phyloP scores from a whole-genome alignment of 2,888 invertebrate genomes.

The Bruchidius siliquastri region DNA sequence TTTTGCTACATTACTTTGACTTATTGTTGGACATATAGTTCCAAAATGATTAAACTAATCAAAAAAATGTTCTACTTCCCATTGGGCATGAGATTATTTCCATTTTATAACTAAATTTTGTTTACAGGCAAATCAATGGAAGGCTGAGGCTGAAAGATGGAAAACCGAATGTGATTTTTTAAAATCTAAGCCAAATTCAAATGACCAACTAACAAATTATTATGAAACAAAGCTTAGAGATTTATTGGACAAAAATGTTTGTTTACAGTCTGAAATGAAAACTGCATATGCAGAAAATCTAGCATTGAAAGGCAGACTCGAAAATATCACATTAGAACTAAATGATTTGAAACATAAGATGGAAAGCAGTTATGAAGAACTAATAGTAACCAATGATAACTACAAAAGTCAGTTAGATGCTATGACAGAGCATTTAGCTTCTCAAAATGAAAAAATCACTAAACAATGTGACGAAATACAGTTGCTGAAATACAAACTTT shows the following conservation, averaged over 20 bases:
- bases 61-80: too few relatives aligned
- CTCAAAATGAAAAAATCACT: slow-evolving; percentile 81
- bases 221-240: slow-evolving; percentile 41
- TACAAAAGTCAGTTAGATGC: slow-evolving; percentile 69
- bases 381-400: slow-evolving; percentile 58
- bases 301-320: slow-evolving; percentile 49
- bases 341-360: slow-evolving; percentile 53
- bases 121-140: slow-evolving; percentile 36
- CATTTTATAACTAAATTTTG: slow-evolving; percentile 8
- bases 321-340: slow-evolving; percentile 50
- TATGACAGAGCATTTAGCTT: slow-evolving; percentile 73
- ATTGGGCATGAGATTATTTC: too few relatives aligned
- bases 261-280: slow-evolving; percentile 38
- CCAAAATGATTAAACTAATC: too few relatives aligned
- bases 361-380: slow-evolving; percentile 60
- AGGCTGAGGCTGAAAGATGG: slow-evolving; percentile 71
- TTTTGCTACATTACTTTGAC: too few relatives aligned
- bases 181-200: slow-evolving; percentile 39
- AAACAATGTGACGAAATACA: slow-evolving; percentile 76
- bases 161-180: slow-evolving; percentile 67
- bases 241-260: slow-evolving; percentile 36
- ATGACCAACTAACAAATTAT: slow-evolving; percentile 40
- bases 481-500: slow-evolving; percentile 56
- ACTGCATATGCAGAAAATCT: slow-evolving; percentile 42
- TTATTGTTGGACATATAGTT: too few relatives aligned